Percentiles rank a stretch among this genome's conserved stretches.
These are phyloP conservation scores for Cariama cristata DNA, from an alignment of 2,113 vertebrate genomes.

Conservation along the genomic window DNA sequence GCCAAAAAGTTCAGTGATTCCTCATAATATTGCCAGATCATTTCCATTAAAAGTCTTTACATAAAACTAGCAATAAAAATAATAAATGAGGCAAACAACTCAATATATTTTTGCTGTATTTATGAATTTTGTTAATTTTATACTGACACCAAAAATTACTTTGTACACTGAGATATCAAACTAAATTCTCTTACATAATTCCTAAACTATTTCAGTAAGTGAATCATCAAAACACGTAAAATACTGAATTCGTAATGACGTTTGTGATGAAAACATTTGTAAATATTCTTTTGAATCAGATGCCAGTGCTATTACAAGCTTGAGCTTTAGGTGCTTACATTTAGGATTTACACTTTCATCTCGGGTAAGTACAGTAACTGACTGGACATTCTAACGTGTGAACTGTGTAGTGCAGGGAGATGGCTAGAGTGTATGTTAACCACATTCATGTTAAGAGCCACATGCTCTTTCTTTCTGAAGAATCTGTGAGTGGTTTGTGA, in stretches of 20 bases:
- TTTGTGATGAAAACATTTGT: neutral
- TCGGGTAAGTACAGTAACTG: neutral
- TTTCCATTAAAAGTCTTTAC: neutral
- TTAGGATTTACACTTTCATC: neutral
- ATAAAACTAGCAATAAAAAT: neutral
- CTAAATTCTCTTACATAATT: neutral
- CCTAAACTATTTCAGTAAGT: neutral
- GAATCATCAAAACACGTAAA: neutral
- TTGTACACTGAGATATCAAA: neutral
- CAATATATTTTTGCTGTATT: neutral
- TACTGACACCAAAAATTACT: neutral
- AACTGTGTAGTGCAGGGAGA: neutral
- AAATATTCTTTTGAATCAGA: neutral
- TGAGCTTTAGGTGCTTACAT: neutral
- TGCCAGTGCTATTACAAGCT: neutral
- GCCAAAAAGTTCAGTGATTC: neutral
- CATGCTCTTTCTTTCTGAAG: neutral
- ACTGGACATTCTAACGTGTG: neutral
- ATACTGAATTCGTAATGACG: neutral
- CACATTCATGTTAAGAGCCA: neutral
- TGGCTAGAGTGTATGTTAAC: neutral
- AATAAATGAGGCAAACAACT: neutral
- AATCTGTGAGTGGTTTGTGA: neutral
- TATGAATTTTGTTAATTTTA: neutral
- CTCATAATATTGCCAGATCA: neutral